Conservation (phyloP, 64 coral and sea anemone species). For the Montipora foliosa region DNA sequence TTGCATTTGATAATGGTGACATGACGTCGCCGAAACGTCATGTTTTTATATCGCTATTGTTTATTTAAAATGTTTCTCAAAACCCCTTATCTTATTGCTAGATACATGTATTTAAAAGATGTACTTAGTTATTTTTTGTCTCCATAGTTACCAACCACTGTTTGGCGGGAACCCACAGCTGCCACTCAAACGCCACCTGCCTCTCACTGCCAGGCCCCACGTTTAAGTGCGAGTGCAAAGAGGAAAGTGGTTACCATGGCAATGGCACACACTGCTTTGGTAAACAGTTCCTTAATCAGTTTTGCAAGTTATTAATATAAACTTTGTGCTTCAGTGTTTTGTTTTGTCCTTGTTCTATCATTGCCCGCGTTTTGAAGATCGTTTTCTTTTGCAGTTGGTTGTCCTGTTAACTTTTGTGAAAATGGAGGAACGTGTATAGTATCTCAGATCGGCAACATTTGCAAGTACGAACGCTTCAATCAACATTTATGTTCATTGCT, state of each 20-base stretch:
- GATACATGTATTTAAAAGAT: not conserved
- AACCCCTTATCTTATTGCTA: too few species aligned
- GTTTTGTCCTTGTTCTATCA: too few species aligned
- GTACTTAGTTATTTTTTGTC: not conserved
- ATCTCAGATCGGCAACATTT: conserved; percentile 27
- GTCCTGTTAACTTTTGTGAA: conserved; percentile 42
- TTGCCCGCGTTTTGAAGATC: not conserved
- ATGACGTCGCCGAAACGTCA: too few species aligned
- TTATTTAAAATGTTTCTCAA: too few species aligned
- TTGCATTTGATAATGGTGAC: not conserved
- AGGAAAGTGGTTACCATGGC: conserved; percentile 30
- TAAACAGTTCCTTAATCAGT: not conserved
- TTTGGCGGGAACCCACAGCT: conserved; percentile 40
- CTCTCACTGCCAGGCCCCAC: not conserved
- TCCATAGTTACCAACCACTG: conserved; percentile 41
- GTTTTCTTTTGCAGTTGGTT: conserved; percentile 12
- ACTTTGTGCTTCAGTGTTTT: too few species aligned
- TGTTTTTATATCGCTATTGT: not conserved
- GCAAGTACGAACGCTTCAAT: not conserved
- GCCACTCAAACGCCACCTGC: conserved; percentile 58
- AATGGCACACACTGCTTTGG: conserved; percentile 66
- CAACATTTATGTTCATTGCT: not conserved
- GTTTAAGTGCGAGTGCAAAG: conserved; percentile 39
- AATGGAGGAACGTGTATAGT: conserved; percentile 51
- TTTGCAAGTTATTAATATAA: too few species aligned